These are phyloP conservation scores for Sebastiscus tertius DNA, from an alignment of 2,797 vertebrate species.

Conservation along the genomic window DNA sequence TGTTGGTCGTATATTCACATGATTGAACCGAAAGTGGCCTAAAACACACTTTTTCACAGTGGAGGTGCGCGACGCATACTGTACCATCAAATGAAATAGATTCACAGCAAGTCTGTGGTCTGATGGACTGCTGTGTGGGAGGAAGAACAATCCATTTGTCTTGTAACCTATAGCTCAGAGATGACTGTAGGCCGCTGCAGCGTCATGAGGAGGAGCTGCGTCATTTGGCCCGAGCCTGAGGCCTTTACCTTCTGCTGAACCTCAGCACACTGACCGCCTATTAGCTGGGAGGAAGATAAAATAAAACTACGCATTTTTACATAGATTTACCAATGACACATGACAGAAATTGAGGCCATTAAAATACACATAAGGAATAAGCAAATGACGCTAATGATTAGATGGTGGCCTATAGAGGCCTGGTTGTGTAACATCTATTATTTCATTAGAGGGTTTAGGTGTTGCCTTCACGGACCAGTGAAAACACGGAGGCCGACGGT, in stretches of 20 bases:
- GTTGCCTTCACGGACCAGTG: neutral
- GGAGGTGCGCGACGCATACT: neutral
- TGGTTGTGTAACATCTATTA: neutral
- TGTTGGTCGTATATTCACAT: neutral
- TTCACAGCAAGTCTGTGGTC: fast-evolving
- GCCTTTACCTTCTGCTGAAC: neutral
- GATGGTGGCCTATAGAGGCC: neutral
- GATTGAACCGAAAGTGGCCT: neutral
- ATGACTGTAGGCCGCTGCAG: neutral
- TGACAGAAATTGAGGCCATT: neutral
- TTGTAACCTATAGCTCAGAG: neutral
- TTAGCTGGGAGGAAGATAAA: neutral
- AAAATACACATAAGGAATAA: neutral
- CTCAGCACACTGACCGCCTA: neutral
- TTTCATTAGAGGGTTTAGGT: neutral
- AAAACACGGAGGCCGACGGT: neutral
- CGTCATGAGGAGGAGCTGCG: neutral
- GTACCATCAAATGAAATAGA: neutral
- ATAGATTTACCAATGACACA: neutral
- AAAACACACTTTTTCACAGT: neutral
- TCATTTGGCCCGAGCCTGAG: neutral
- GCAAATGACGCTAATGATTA: neutral
- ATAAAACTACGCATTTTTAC: neutral
- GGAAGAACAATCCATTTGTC: no score
- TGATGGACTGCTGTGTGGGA: neutral